Conservation (phyloP, 2,113 vertebrate species). For the Triplophysa rosa region DNA sequence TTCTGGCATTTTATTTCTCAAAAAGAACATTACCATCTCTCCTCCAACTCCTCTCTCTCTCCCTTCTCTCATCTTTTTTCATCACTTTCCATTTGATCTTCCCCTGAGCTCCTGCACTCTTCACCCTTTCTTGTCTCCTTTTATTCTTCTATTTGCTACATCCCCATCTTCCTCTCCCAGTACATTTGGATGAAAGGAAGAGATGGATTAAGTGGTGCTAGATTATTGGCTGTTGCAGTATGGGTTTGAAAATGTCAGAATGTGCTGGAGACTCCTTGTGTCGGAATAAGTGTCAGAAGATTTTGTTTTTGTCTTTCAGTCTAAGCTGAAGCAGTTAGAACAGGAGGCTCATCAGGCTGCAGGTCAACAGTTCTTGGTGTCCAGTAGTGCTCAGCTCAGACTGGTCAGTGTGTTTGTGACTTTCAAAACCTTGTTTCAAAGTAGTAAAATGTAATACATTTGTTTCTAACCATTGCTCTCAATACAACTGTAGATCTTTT, state of each 20-base stretch:
- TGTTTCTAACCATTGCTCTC: too few relatives aligned
- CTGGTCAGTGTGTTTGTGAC: constrained; percentile 68
- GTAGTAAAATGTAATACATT: too few relatives aligned
- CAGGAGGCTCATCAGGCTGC: constrained; percentile 83
- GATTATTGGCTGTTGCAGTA: not conserved
- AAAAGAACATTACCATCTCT: not conserved
- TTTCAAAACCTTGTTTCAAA: not conserved
- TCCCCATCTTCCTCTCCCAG: not conserved
- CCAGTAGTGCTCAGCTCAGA: constrained; percentile 85
- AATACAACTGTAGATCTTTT: too few relatives aligned
- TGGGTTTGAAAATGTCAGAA: not conserved
- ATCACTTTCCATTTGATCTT: not conserved
- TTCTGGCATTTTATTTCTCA: constrained; percentile 5
- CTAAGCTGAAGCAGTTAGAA: constrained; percentile 84
- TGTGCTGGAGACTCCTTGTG: not conserved
- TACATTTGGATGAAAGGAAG: not conserved
- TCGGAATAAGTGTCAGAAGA: not conserved
- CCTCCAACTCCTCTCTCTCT: constrained; percentile 42
- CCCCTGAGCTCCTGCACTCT: not conserved
- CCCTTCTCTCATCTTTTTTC: constrained; percentile 19
- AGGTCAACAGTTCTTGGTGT: constrained; percentile 85
- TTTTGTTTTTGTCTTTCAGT: constrained; percentile 61
- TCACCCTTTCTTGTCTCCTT: not conserved
- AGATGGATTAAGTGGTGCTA: not conserved
- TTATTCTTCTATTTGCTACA: not conserved